phyloP scores from a whole-genome alignment of 2,797 vertebrate species.

The Pelochelys cantorii region DNA sequence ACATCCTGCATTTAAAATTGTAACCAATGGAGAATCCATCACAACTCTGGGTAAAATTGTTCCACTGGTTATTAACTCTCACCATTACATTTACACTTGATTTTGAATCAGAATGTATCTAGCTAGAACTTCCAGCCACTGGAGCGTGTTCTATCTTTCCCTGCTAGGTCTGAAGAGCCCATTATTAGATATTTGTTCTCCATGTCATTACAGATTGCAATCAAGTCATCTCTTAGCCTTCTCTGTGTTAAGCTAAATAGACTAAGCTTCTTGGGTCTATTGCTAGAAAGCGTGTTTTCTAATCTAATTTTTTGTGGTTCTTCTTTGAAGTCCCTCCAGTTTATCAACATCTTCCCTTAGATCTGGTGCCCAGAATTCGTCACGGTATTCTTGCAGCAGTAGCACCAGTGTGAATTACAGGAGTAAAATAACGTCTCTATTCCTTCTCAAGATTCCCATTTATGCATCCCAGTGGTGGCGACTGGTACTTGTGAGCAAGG shows the following conservation, averaged over 20 bases:
- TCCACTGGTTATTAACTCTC: not conserved
- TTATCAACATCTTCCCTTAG: not conserved
- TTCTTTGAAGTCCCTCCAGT: not conserved
- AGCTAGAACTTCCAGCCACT: not conserved
- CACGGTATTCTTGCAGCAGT: not conserved
- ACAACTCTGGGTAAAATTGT: not conserved
- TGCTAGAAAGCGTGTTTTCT: not conserved
- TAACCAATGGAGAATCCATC: not conserved
- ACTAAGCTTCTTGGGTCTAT: not conserved
- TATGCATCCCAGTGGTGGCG: not conserved
- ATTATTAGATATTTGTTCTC: not conserved
- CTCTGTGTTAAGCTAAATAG: not conserved
- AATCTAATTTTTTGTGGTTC: not conserved
- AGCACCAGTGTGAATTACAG: not conserved
- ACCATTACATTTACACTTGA: not conserved
- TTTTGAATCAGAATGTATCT: not conserved
- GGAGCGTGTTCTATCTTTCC: not conserved
- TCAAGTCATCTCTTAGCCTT: not conserved
- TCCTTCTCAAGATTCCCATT: not conserved
- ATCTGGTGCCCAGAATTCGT: not conserved
- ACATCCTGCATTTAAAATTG: not conserved
- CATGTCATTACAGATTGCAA: not conserved
- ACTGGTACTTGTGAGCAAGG: too few species aligned
- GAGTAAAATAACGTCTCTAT: not conserved
- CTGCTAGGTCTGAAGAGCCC: not conserved